phyloP scores from a whole-genome alignment of 2,888 invertebrate species.

The Epinotia brunnichana region DNA sequence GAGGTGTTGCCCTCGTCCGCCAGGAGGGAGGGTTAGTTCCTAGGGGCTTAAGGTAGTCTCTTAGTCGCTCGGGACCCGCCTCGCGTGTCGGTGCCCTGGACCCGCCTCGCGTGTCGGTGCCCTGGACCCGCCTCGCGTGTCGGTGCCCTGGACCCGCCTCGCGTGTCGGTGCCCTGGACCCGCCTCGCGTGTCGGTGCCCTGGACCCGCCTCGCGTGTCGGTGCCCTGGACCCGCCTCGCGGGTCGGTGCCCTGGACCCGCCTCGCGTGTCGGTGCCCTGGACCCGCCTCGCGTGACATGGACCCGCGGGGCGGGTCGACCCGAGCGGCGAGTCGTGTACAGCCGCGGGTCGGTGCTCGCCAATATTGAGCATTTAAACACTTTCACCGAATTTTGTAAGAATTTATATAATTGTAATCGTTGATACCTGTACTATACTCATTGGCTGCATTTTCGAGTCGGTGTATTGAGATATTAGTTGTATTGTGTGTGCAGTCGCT shows the following conservation, averaged over 20 bases:
- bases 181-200: not conserved
- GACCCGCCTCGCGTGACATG: not conserved
- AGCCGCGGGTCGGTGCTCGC: slow-evolving; percentile 28
- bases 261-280: not conserved
- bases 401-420: slow-evolving; percentile 66
- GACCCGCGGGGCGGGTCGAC: not conserved
- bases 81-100: not conserved
- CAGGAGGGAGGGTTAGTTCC: not conserved
- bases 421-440: slow-evolving; percentile 80
- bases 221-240: not conserved
- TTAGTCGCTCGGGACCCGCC: not conserved
- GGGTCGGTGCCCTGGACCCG: not conserved
- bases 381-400: slow-evolving; percentile 74
- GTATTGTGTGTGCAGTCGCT: slow-evolving; percentile 50
- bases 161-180: slow-evolving; percentile 28
- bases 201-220: not conserved
- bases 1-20: slow-evolving; percentile 1
- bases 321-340: slow-evolving; percentile 16
- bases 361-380: slow-evolving; percentile 60
- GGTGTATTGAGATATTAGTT: slow-evolving; percentile 60
- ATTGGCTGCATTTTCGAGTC: slow-evolving; percentile 76
- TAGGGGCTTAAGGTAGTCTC: slow-evolving; percentile 2
- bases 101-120: not conserved
- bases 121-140: not conserved
- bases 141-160: no score